Evolutionary conservation across 2,888 invertebrate genomes (phyloP), one percentile per base, ranked within the genome.

Genomic region (Xylocampa areola): DNA sequence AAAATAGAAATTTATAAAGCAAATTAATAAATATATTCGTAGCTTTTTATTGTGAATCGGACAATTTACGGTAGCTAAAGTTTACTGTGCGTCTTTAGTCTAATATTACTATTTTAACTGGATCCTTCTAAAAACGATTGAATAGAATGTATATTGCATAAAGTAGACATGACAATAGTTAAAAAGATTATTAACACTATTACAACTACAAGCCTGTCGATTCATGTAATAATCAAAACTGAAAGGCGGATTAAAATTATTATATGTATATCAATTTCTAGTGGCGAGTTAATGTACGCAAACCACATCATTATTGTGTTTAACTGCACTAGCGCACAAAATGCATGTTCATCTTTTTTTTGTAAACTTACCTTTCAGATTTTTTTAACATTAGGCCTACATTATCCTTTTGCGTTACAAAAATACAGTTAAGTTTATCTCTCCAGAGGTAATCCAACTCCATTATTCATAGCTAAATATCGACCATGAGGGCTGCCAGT

Each of bases 381-480:
- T 30, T 45, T 1, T 27, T 27, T 10, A 29, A 52, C 3, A 33
- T 48, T 54, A 65, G 49, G 51, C 58, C 50, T 49, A 61, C 6
- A 45, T 14, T 30, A 33, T 14, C 0, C 10, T 40, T 47, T 55
- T 36, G 49, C 13, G 33, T 57, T 49, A 65, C 40, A 66, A 52
- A 69, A 65, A 52, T 50, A 61, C 33, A 44, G 43, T 44, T 51
- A 33, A 19, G 10, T 21, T 43, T 23, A 29, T 29, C 37, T 41
- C 37, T 1, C 25, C 14, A 25, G 16, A 61, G 39, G 35, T 16
- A 51, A 57, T n/a, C 11, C 14, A 47, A 48, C 37, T 51, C 21
- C 35, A 55, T 54, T 25, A 58, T 57, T 47, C 33, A 62, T 35
- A 35, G 14, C 44, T 36, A 32, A 51, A 60, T 68, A 49, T 61